Conservation (phyloP, 2,888 invertebrate genomes). For the Carabus problematicus region DNA sequence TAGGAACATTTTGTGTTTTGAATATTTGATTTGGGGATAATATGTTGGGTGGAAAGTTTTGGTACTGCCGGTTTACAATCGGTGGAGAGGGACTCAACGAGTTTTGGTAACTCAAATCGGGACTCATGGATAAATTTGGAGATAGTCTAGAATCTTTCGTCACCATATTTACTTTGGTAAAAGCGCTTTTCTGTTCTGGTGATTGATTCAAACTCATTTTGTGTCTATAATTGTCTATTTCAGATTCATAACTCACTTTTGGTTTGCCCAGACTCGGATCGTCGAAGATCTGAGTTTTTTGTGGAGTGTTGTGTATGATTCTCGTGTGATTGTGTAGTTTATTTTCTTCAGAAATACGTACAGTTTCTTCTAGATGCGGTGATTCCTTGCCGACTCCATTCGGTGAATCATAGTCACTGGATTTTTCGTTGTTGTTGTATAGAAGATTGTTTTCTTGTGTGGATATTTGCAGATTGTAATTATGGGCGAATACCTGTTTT, state of each 20-base stretch:
- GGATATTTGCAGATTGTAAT: conserved; percentile 50
- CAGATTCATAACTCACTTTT: conserved; percentile 62
- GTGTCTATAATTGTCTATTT: conserved; percentile 53
- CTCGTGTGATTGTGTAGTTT: conserved; percentile 46
- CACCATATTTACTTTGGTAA: conserved; percentile 75
- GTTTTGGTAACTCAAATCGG: conserved; percentile 78
- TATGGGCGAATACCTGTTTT: conserved; percentile 60
- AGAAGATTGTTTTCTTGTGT: conserved; percentile 46
- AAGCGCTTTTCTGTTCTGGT: conserved; percentile 75
- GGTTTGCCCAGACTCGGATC: conserved; percentile 62
- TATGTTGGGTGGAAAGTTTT: conserved; percentile 60
- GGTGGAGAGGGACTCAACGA: conserved; percentile 80
- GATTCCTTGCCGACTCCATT: conserved; percentile 18
- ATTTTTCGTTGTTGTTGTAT: conserved; percentile 48
- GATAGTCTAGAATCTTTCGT: conserved; percentile 61
- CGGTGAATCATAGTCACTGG: conserved; percentile 26
- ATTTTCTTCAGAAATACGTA: conserved; percentile 30
- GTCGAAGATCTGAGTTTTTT: conserved; percentile 67
- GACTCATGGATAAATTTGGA: conserved; percentile 76
- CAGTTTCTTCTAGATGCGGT: conserved; percentile 25
- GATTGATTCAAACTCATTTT: conserved; percentile 63
- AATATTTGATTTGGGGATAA: conserved; percentile 64
- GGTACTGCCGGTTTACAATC: conserved; percentile 54
- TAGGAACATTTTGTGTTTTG: conserved; percentile 61
- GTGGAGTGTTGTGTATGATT: conserved; percentile 50